Evolutionary conservation across 2,888 invertebrate genomes (phyloP).

Genomic region (Miltochrista miniata): DNA sequence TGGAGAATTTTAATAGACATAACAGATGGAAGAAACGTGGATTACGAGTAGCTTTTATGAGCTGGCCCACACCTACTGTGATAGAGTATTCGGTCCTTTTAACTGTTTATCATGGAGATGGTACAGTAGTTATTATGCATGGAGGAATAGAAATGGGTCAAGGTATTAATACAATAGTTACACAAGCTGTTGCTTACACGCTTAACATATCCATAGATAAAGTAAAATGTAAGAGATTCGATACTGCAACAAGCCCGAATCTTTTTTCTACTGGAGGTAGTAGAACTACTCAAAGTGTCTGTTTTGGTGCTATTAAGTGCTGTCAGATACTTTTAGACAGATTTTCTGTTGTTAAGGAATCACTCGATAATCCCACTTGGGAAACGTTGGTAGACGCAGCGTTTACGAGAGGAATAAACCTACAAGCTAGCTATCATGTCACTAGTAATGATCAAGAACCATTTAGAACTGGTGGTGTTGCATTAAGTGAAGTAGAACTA

Average conservation of each 20-base stretch:
- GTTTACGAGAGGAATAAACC: slow-evolving; percentile 56
- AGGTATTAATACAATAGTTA: slow-evolving; percentile 89
- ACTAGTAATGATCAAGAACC: slow-evolving; percentile 50
- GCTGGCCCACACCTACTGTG: neutral
- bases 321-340: slow-evolving; percentile 79
- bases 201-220: slow-evolving; percentile 86
- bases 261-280: slow-evolving; percentile 86
- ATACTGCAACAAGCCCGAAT: slow-evolving; percentile 86
- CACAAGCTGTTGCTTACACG: slow-evolving; percentile 86
- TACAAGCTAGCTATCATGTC: slow-evolving; percentile 60
- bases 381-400: slow-evolving; percentile 78
- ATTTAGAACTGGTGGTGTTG: slow-evolving; percentile 79
- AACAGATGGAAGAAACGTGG: slow-evolving; percentile 93
- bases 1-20: slow-evolving; percentile 82
- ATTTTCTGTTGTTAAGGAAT: slow-evolving; percentile 67
- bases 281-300: slow-evolving; percentile 55
- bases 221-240: slow-evolving; percentile 86
- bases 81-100: slow-evolving; percentile 75
- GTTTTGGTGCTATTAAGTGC: slow-evolving; percentile 63
- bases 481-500: slow-evolving; percentile 87
- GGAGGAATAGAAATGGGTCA: slow-evolving; percentile 92
- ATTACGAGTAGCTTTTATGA: slow-evolving; percentile 8
- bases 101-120: slow-evolving; percentile 88
- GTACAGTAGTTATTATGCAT: slow-evolving; percentile 87
- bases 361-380: slow-evolving; percentile 76